A percentile compares a stretch with the other conserved stretches of the same genome.
Evolutionary conservation across 2,888 invertebrate genomes (phyloP).

Genomic region (Acleris cristana): DNA sequence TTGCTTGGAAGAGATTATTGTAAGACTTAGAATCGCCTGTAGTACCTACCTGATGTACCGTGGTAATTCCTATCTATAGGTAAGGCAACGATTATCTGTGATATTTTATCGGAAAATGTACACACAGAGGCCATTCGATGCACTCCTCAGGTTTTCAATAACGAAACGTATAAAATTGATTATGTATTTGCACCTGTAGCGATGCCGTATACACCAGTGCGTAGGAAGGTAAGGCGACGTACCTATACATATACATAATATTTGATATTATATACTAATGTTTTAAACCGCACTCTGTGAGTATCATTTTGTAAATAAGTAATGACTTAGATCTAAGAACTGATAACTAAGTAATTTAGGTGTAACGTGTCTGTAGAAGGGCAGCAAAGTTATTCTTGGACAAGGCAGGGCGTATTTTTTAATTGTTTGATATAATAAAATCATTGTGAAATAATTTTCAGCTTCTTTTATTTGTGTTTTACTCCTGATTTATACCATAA

Average conservation of each 20-base stretch:
- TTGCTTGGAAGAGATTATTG: conserved; percentile 6
- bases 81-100: conserved; percentile 30
- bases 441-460: conserved; percentile 10
- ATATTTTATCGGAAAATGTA: conserved; percentile 24
- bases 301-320: conserved; percentile 12
- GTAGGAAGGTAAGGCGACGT: too few species aligned
- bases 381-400: background rate
- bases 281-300: conserved; percentile 2
- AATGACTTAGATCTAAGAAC: conserved; percentile 9
- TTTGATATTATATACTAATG: conserved; percentile 2
- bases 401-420: conserved; percentile 15
- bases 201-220: too few species aligned
- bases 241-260: too few species aligned
- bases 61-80: conserved; percentile 5
- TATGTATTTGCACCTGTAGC: too few species aligned
- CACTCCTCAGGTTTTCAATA: background rate
- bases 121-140: conserved; percentile 2
- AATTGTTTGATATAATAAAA: conserved; percentile 27
- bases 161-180: too few species aligned
- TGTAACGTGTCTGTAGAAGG: background rate
- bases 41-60: background rate
- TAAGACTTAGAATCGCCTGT: conserved; percentile 1
- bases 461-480: background rate
- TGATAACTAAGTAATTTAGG: background rate
- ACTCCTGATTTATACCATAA: too few species aligned